phyloP scores from a whole-genome alignment of 1,140 invertebrate genomes.

The Cotesia vestalis region DNA sequence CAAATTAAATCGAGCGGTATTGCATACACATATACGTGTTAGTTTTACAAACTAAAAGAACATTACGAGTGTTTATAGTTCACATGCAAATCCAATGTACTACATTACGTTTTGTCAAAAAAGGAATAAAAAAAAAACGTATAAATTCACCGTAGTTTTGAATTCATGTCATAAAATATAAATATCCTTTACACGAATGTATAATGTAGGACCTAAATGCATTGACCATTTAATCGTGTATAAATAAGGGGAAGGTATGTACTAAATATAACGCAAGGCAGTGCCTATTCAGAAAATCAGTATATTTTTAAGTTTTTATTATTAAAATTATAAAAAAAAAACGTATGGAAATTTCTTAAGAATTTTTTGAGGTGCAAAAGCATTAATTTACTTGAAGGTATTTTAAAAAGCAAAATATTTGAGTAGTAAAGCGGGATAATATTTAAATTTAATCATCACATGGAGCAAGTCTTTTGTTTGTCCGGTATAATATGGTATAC shows the following conservation, averaged over 20 bases:
- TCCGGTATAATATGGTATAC: not conserved
- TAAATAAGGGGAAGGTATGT: too few species aligned
- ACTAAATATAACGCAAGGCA: too few species aligned
- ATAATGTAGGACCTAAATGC: too few species aligned
- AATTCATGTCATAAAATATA: too few species aligned
- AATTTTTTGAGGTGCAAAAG: too few species aligned
- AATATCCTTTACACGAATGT: too few species aligned
- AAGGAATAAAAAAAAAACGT: not conserved
- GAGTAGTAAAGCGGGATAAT: not conserved
- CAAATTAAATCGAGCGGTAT: constrained; percentile 2
- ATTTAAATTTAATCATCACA: constrained; percentile 20
- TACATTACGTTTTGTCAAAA: not conserved
- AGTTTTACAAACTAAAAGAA: constrained; percentile 4
- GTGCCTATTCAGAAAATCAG: too few species aligned
- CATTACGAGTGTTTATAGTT: constrained; percentile 1
- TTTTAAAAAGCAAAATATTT: not conserved
- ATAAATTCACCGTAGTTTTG: not conserved
- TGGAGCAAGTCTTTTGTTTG: constrained; percentile 3
- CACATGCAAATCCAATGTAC: not conserved
- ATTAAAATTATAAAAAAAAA: too few species aligned
- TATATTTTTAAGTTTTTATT: too few species aligned
- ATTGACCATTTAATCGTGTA: too few species aligned
- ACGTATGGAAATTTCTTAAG: too few species aligned
- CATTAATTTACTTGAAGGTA: too few species aligned
- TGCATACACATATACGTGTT: not conserved